phyloP scores from a whole-genome alignment of 2,797 vertebrate genomes.

The Chiloscyllium punctatum region DNA sequence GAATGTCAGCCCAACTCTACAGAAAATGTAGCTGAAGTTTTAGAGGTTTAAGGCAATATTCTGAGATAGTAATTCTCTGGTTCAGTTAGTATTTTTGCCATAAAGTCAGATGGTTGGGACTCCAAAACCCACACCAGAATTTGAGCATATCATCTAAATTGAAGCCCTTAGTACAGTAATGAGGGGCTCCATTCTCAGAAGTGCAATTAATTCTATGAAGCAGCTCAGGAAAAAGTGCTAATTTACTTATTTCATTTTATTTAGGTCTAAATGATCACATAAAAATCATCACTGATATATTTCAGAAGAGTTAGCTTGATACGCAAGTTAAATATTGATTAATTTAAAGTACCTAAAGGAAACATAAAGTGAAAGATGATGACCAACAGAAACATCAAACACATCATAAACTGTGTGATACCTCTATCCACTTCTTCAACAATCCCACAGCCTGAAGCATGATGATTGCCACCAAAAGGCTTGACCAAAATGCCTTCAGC shows the following conservation, averaged over 20 bases:
- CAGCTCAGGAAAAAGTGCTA: neutral
- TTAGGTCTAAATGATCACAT: neutral
- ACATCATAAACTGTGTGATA: neutral
- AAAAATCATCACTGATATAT: neutral
- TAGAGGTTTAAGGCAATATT: neutral
- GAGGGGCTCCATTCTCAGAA: neutral
- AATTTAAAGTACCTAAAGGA: neutral
- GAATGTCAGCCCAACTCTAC: neutral
- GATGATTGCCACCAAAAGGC: neutral
- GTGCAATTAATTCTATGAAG: neutral
- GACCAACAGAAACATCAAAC: neutral
- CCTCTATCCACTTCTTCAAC: neutral
- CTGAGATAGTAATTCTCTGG: neutral
- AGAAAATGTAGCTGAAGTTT: neutral
- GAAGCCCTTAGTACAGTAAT: neutral
- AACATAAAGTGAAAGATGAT: neutral
- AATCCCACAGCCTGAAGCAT: neutral
- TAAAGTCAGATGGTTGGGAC: neutral
- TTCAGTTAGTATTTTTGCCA: neutral
- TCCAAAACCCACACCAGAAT: neutral
- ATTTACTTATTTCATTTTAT: neutral
- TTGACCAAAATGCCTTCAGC: neutral
- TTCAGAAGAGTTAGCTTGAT: neutral
- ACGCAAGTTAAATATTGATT: neutral
- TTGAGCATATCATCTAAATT: neutral